Base-by-base conservation (phyloP, 2,113 vertebrate species). In the Pygoscelis antarcticus region DNA sequence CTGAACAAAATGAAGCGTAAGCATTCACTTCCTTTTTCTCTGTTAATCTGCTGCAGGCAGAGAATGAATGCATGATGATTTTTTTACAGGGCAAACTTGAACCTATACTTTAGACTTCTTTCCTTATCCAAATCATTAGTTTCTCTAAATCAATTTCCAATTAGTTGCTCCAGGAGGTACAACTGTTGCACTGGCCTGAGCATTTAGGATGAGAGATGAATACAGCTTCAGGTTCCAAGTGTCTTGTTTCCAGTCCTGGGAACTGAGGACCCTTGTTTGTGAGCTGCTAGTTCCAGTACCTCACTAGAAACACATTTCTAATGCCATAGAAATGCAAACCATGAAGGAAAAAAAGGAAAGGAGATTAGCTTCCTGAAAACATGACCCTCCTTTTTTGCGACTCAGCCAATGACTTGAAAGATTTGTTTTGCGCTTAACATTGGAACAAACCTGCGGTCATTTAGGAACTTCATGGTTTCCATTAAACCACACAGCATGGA, bases 271-370 rank as follows among this genome's bases (percentile, higher is more conserved):
- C 77, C 58, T 72, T 89, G 76, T 93, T 86, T 95, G 96, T 92
- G 91, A 85, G 40, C 76, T 90, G 66, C 95, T 77, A 88, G 97
- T 96, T 92, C 81, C 89, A 95, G 81, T 60, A 92, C 93, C 86
- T 96, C 96, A 87, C 89, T 76, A 97, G 93, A 68, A 96, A 96
- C 70, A 87, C 75, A 83, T 96, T 89, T 80, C 82, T 96, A 93
- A 97, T 97, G 91, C 83, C 79, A 96, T 74, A 97, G 94, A 96
- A 97, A 97, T 82, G 81, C 70, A 96, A 94, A 96, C 94, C 83
- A 93, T 87, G 89, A 93, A 91, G 62, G 29, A 46, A 78, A 84
- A 89, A 86, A 92, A 38, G 12, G 16, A 87, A 83, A 85, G 46
- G 34, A 62, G 86, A 95, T 94, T 85, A 96, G 81, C 91, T 94